Percentiles rank a stretch among this genome's conserved stretches.
phyloP scores from a whole-genome alignment of 2,888 invertebrate species.

The Agrenia bidenticulata region DNA sequence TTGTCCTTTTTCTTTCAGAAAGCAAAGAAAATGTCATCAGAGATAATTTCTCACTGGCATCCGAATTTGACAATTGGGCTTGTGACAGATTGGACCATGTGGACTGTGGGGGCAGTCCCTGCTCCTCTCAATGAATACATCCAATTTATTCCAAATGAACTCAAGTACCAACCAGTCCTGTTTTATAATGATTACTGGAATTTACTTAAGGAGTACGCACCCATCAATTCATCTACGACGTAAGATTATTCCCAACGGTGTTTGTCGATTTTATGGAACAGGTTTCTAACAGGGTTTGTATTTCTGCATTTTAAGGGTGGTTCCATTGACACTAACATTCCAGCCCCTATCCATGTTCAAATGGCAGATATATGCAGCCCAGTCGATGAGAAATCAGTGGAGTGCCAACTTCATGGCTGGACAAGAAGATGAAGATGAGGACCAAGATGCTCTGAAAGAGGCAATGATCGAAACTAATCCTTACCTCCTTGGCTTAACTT shows the following conservation, averaged over 20 bases:
- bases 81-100: constrained; percentile 92
- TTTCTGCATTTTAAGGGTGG: constrained; percentile 39
- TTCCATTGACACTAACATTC: constrained; percentile 71
- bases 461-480: constrained; percentile 95
- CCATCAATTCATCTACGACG: constrained; percentile 81
- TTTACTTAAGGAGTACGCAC: constrained; percentile 88
- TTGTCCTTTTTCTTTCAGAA: constrained; percentile 61
- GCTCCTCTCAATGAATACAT: constrained; percentile 73
- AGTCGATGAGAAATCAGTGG: constrained; percentile 88
- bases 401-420: constrained; percentile 63
- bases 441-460: constrained; percentile 88
- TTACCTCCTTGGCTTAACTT: constrained; percentile 86
- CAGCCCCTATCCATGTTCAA: constrained; percentile 94
- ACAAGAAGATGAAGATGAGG: constrained; percentile 80
- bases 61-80: constrained; percentile 95
- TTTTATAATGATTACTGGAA: constrained; percentile 99
- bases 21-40: constrained; percentile 74
- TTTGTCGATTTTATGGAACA: too few relatives aligned
- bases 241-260: too few relatives aligned
- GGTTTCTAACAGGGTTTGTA: too few relatives aligned
- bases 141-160: constrained; percentile 80
- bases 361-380: constrained; percentile 98
- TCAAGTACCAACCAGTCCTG: constrained; percentile 87
- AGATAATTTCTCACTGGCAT: constrained; percentile 98
- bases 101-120: constrained; percentile 88